Base-by-base conservation (phyloP, 92 coral and sea anemone genomes). In the Paragorgia papillata region DNA sequence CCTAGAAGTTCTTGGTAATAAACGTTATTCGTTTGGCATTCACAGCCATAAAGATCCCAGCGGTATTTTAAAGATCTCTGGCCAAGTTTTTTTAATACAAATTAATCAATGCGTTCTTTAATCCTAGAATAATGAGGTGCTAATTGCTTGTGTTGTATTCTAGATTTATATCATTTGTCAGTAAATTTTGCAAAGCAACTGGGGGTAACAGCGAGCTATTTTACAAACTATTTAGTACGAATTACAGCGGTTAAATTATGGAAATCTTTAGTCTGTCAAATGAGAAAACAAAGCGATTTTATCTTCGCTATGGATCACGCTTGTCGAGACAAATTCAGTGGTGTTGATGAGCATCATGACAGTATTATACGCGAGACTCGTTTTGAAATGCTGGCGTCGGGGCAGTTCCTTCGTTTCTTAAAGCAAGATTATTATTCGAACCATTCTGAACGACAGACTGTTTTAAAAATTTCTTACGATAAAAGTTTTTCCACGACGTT, bases 401-500 rank as follows among this genome's bases (percentile, higher is more conserved):
- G 24, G 33, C 2, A 7, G 76, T 69, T 18, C 24, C 76, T 69
- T 71, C 62, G 25, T 71, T 71, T 28, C 78, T 18, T 28, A 71
- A 30, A 19, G 78, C 78, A 29, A 71, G n/a, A 24, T 53, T 71
- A 69, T 69, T 69, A 71, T 34, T 71, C 12, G 78, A 30, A 55
- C 50, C 64, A 8, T 71, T 71, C 31, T 71, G 60, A 51, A 69
- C 61, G 2, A n/a, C 25, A 20, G 78, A 3, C 24, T 71, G 63
- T 55, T 35, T 53, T 21, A n/a, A 20, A 55, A 53, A 71, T 20
- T 2, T 71, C 14, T 55, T 71, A 19, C 9, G 19, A 60, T 85
- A 91, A 51, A 95, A 83, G 12, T 55, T 69, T 66, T 81, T 87
- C 99, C 97, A 95, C 18, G 99, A 85, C 28, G 83, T 69, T 9